Conservation (phyloP, 2,113 vertebrate species). For the Austrofundulus limnaeus region DNA sequence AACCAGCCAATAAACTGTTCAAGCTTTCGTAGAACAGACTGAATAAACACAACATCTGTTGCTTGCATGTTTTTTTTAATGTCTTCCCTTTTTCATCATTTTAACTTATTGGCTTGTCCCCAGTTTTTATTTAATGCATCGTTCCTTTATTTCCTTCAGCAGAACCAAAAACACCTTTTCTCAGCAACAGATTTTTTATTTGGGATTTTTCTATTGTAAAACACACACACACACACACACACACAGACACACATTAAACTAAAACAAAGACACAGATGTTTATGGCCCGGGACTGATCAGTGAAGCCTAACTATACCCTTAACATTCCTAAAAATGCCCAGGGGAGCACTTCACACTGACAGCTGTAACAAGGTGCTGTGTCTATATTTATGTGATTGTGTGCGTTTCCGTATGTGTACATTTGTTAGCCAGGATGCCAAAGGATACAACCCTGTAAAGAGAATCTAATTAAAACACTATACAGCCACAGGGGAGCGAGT, state of each 20-base stretch:
- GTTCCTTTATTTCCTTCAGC: constrained; percentile 14
- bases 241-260: constrained; percentile 14
- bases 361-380: constrained; percentile 67
- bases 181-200: constrained; percentile 43
- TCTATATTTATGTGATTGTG: constrained; percentile 61
- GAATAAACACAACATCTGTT: neutral
- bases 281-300: constrained; percentile 58
- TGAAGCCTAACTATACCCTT: constrained; percentile 59
- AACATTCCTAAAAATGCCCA: constrained; percentile 52
- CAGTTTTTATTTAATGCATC: constrained; percentile 11
- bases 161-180: constrained; percentile 31
- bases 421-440: constrained; percentile 62
- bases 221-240: constrained; percentile 28
- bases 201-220: constrained; percentile 44
- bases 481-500: constrained; percentile 59
- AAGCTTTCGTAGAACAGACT: neutral
- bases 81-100: no score
- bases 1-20: no score
- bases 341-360: constrained; percentile 59
- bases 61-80: constrained; percentile 1
- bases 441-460: constrained; percentile 73
- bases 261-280: constrained; percentile 32
- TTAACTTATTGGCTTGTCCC: neutral
- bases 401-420: constrained; percentile 14
- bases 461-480: constrained; percentile 73